phyloP scores from a whole-genome alignment of 1,140 invertebrate species.

The Cotesia vestalis region DNA sequence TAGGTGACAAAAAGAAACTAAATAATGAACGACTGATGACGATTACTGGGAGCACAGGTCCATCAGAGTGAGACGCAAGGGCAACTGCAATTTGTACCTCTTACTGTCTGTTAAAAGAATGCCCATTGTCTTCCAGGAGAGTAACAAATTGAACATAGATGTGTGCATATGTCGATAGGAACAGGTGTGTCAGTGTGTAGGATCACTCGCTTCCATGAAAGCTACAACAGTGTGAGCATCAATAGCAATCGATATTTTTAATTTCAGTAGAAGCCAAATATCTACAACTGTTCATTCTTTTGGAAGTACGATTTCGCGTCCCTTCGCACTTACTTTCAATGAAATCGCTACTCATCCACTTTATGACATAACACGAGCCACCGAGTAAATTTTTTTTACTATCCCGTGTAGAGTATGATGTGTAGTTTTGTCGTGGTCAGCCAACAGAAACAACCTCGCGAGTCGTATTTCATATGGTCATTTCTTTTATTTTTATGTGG shows the following conservation, averaged over 20 bases:
- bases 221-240: slow-evolving; percentile 49
- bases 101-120: slow-evolving; percentile 65
- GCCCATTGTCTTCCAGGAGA: slow-evolving; percentile 64
- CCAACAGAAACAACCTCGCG: neutral
- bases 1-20: slow-evolving; percentile 31
- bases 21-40: slow-evolving; percentile 19
- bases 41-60: slow-evolving; percentile 8
- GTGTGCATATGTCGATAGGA: too few relatives aligned
- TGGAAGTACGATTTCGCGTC: slow-evolving; percentile 14
- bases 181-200: too few relatives aligned
- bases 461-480: neutral
- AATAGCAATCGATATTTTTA: slow-evolving; percentile 67
- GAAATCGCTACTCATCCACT: neutral
- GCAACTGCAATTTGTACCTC: slow-evolving; percentile 67
- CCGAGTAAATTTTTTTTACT: neutral
- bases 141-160: slow-evolving; percentile 61
- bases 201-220: slow-evolving; percentile 52
- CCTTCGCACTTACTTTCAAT: slow-evolving; percentile 5
- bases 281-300: slow-evolving; percentile 43
- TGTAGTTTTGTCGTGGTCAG: slow-evolving; percentile 2
- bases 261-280: slow-evolving; percentile 67
- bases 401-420: neutral
- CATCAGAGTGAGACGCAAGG: slow-evolving; percentile 41
- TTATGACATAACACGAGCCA: neutral
- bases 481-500: neutral